Conservation (phyloP, 2,113 vertebrate genomes). For the Procavia capensis region DNA sequence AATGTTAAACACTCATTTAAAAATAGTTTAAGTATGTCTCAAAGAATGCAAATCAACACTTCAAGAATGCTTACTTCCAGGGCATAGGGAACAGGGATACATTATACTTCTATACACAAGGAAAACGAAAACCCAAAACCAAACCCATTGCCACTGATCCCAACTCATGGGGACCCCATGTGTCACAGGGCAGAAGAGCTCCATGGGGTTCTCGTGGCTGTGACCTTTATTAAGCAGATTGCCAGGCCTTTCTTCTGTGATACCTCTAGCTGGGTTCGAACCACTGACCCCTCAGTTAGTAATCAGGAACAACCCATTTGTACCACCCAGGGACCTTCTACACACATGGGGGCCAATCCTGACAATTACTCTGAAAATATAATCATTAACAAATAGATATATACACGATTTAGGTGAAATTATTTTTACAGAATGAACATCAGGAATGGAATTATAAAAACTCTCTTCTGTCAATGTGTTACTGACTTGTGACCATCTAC, state of each 20-base stretch:
- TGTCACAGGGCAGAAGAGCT: background rate
- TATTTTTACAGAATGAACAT: slow-evolving; percentile 2
- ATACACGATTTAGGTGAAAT: slow-evolving; percentile 24
- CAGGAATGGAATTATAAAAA: background rate
- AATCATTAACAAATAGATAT: slow-evolving; percentile 5
- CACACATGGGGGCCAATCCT: background rate
- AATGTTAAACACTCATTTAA: slow-evolving; percentile 60
- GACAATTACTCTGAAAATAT: slow-evolving; percentile 40
- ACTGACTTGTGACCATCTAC: background rate
- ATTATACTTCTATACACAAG: slow-evolving; percentile 20
- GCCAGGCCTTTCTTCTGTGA: background rate
- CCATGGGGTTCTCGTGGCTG: background rate
- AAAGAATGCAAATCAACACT: slow-evolving; percentile 7
- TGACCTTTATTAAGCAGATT: background rate
- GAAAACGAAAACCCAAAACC: background rate
- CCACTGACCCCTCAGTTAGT: background rate
- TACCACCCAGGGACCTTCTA: background rate
- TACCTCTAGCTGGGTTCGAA: background rate
- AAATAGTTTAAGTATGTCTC: slow-evolving; percentile 20
- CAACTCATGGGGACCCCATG: background rate
- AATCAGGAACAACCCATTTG: background rate
- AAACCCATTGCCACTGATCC: background rate
- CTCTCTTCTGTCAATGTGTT: background rate
- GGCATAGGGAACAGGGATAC: background rate
- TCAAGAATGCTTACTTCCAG: slow-evolving; percentile 13